phyloP scores from a whole-genome alignment of 2,888 invertebrate species.

The Pocota personata region DNA sequence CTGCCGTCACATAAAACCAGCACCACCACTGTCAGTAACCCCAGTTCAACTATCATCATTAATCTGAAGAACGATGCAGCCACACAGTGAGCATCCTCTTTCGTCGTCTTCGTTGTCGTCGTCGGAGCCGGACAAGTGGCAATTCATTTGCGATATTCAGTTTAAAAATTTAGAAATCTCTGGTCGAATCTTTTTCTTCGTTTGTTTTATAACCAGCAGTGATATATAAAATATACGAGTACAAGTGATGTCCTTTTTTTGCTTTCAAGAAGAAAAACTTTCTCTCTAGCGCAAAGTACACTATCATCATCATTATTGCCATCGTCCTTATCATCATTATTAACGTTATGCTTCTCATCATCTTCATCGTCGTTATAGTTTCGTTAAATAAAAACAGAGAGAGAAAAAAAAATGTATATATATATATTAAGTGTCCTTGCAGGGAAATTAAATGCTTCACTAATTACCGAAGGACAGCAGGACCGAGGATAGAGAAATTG shows the following conservation, averaged over 20 bases:
- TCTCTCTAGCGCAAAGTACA: not conserved
- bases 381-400: conserved; percentile 2
- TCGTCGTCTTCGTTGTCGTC: not conserved
- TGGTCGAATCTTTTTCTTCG: not conserved
- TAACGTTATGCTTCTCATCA: conserved; percentile 35
- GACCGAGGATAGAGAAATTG: conserved; percentile 24
- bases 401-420: not conserved
- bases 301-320: conserved; percentile 45
- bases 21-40: conserved; percentile 1
- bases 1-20: not conserved
- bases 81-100: not conserved
- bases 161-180: conserved; percentile 30
- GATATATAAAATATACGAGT: conserved; percentile 32
- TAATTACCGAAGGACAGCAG: conserved; percentile 65
- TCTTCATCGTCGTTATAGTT: conserved; percentile 24
- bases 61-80: conserved; percentile 24
- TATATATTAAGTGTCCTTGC: conserved; percentile 40
- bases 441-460: conserved; percentile 67
- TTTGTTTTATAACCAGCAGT: not conserved
- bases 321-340: conserved; percentile 42
- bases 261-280: conserved; percentile 8
- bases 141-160: conserved; percentile 63
- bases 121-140: conserved; percentile 38
- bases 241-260: conserved; percentile 41
- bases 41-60: conserved; percentile 36